Conservation (phyloP, 92 coral and sea anemone species). For the Nematostella vectensis region DNA sequence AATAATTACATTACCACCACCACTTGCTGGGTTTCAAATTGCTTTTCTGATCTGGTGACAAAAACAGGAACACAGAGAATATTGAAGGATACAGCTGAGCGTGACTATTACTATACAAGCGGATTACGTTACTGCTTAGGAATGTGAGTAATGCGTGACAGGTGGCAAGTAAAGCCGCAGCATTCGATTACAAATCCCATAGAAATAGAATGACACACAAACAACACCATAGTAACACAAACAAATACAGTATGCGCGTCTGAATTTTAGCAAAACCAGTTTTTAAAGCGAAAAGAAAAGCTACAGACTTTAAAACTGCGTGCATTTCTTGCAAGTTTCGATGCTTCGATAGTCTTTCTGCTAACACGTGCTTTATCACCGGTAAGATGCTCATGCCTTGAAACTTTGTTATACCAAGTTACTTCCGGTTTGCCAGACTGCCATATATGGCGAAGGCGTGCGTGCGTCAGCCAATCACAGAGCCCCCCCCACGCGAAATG, state of each 20-base stretch:
- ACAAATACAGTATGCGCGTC: neutral
- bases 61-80: too few species aligned
- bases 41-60: too few species aligned
- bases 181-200: neutral
- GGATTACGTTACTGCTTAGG: conserved; percentile 8
- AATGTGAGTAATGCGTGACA: conserved; percentile 22
- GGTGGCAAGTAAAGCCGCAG: neutral
- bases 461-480: neutral
- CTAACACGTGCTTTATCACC: too few species aligned
- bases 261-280: neutral
- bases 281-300: too few species aligned
- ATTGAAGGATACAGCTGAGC: too few species aligned
- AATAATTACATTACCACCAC: too few species aligned
- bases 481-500: neutral
- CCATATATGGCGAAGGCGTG: neutral
- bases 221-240: neutral
- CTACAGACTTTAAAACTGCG: too few species aligned
- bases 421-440: neutral
- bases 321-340: too few species aligned
- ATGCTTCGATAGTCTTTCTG: too few species aligned
- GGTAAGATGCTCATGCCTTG: too few species aligned
- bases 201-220: neutral
- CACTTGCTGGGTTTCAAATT: too few species aligned
- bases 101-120: too few species aligned
- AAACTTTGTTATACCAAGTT: neutral